These are phyloP conservation scores for Indicator indicator DNA, from an alignment of 2,113 vertebrate genomes.

Conservation along the genomic window DNA sequence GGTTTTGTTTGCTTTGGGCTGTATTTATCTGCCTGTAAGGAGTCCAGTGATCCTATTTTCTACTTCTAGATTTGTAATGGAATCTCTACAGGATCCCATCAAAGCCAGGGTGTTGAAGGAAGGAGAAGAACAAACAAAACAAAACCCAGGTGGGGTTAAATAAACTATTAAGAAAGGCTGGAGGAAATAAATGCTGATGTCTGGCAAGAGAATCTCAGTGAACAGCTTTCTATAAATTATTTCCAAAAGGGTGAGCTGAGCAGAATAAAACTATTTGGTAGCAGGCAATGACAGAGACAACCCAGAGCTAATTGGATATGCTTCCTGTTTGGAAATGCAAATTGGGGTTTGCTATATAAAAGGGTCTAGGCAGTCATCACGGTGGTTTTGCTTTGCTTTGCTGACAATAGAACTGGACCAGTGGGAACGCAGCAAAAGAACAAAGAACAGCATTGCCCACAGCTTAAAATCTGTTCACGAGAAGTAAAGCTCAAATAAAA, in stretches of 20 bases:
- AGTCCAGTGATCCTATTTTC: not conserved
- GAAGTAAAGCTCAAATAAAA: conserved; percentile 23
- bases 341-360: not conserved
- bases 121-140: not conserved
- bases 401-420: not conserved
- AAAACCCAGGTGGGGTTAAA: not conserved
- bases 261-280: not conserved
- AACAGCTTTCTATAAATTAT: not conserved
- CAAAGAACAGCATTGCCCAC: not conserved
- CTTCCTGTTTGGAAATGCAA: not conserved
- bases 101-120: not conserved
- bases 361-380: not conserved
- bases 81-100: not conserved
- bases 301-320: not conserved
- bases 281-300: not conserved
- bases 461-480: conserved; percentile 63
- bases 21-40: not conserved
- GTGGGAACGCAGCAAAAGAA: not conserved
- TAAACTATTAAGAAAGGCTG: not conserved
- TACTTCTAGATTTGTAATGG: not conserved
- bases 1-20: not conserved
- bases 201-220: not conserved
- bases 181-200: not conserved
- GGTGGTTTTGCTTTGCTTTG: not conserved
- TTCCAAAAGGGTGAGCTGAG: not conserved